Conservation (phyloP, 2,113 vertebrate species). For the Lasiurus borealis region DNA sequence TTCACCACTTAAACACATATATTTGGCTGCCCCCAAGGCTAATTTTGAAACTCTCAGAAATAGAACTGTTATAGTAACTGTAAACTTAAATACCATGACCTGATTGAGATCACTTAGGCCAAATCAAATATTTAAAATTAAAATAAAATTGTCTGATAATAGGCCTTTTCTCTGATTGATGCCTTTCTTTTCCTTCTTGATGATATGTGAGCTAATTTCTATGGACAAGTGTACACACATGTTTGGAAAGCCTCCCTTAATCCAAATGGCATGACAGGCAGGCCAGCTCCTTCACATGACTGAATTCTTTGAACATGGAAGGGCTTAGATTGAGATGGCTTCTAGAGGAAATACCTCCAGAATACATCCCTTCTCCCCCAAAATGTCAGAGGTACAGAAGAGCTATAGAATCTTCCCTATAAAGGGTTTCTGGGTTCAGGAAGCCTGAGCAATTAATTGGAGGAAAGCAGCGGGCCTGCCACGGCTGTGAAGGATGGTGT, state of each 20-base stretch:
- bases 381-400: not conserved
- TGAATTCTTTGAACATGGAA: not conserved
- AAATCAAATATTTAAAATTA: slow-evolving; percentile 6
- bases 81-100: not conserved
- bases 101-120: not conserved
- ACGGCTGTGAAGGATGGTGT: not conserved
- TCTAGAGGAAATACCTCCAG: not conserved
- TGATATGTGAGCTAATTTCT: not conserved
- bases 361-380: not conserved
- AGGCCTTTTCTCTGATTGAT: not conserved
- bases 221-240: accelerated
- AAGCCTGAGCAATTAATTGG: not conserved
- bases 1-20: not conserved
- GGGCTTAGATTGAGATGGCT: not conserved
- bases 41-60: not conserved
- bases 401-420: not conserved
- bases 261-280: not conserved
- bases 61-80: not conserved
- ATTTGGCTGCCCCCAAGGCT: not conserved
- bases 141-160: not conserved
- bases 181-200: not conserved
- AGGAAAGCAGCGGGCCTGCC: not conserved
- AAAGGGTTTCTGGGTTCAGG: not conserved
- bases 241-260: not conserved
- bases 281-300: not conserved